Conservation (phyloP, 2,797 vertebrate species). For the Gadopsis marmoratus region DNA sequence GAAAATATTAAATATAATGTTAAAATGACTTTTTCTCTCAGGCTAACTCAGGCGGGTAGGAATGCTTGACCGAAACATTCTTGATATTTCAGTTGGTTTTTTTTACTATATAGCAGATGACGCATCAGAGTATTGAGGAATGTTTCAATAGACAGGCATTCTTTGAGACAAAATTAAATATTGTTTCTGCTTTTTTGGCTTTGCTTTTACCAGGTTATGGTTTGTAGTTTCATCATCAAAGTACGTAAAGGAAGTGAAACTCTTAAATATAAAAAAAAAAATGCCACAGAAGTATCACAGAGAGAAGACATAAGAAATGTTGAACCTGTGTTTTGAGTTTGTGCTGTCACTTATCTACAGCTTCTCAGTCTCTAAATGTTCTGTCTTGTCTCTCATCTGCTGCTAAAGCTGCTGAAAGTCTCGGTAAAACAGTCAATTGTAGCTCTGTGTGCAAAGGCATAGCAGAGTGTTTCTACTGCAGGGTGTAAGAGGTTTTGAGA, state of each 20-base stretch:
- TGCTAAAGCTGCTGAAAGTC: conserved; percentile 37
- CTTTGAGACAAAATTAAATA: background rate
- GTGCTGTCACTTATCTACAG: conserved; percentile 42
- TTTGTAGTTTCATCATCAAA: background rate
- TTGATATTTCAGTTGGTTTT: background rate
- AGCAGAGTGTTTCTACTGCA: conserved; percentile 33
- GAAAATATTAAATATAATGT: background rate
- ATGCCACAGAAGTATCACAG: background rate
- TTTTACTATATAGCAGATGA: background rate
- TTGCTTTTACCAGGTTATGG: background rate
- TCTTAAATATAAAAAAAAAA: background rate
- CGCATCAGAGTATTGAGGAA: background rate
- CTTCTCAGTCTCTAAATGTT: conserved; percentile 51
- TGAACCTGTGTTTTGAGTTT: conserved; percentile 22
- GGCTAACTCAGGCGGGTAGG: conserved; percentile 31
- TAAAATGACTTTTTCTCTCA: conserved; percentile 26
- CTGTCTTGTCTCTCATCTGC: conserved; percentile 52
- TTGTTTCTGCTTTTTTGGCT: background rate
- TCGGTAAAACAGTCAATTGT: conserved; percentile 8
- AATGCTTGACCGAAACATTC: conserved; percentile 24
- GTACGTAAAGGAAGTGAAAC: conserved; percentile 11
- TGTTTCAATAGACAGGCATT: background rate
- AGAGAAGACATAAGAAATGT: background rate
- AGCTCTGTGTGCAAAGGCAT: conserved; percentile 7
- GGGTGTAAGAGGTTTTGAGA: conserved; percentile 68